Base-by-base conservation (phyloP, 2,113 vertebrate genomes). In the Tachuris rubrigastra region DNA sequence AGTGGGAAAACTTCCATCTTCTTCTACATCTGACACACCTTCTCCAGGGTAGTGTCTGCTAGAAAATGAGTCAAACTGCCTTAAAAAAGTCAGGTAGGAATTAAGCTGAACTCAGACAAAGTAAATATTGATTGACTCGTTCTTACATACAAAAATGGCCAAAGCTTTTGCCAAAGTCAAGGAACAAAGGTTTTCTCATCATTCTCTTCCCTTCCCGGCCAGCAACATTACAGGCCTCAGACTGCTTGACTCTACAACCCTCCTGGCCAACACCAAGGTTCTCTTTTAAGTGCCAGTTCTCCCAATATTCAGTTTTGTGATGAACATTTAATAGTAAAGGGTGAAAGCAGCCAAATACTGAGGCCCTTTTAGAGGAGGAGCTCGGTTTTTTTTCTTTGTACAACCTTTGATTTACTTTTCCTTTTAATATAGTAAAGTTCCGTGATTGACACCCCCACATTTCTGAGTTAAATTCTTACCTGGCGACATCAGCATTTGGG, bases 121-220 rank as follows among this genome's bases (percentile, higher is more conserved):
- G 74, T 89, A 87, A 94, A 93, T 93, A 95, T 89, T 86, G 84
- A 59, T 89, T 75, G 95, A 88, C 56, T 72, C 4, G 7, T 37
- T 89, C 63, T 87, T 63, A 39, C 27, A 3, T n/a, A 72, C 24
- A 44, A 67, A 95, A 95, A 86, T 52, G 44, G 59, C 19, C 1
- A 2, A 47, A 46, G 19, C 49, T 90, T 92, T 87, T 92, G 90
- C 89, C 89, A 93, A 94, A 94, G 92, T 67, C 73, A 75, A 89
- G 66, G 81, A 96, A 89, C 33, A 67, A 76, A 89, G 78, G 35
- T 94, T 88, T 95, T 86, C 86, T 91, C 63, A 2, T 94, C 72
- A 63, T 65, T 73, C 69, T 93, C 12, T n/a, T 90, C 63, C 72
- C 28, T 91, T 78, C 83, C 68, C 81, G 56, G 89, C 85, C 65